Evolutionary conservation across 2,113 vertebrate species (phyloP).

Genomic region (Cervus canadensis): DNA sequence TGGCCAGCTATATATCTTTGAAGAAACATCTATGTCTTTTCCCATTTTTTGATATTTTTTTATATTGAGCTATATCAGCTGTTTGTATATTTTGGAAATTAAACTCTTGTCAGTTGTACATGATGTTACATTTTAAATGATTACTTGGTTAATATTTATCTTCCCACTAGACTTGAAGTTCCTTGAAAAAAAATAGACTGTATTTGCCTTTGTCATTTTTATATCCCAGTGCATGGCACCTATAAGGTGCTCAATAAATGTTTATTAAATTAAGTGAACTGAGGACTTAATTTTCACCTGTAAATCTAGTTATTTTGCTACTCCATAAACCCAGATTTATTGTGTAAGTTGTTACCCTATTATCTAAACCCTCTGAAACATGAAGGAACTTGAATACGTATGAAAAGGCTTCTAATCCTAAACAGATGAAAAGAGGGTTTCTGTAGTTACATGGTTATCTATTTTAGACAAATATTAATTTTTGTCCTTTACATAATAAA

Average conservation of each 20-base stretch:
- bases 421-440: neutral
- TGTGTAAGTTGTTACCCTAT: neutral
- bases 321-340: neutral
- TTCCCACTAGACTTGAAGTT: neutral
- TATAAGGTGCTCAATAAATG: neutral
- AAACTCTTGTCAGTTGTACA: neutral
- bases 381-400: neutral
- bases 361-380: neutral
- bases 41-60: neutral
- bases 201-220: neutral
- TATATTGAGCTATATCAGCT: neutral
- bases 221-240: neutral
- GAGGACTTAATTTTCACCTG: neutral
- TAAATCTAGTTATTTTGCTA: neutral
- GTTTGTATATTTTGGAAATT: neutral
- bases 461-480: neutral
- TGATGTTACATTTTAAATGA: neutral
- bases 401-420: neutral
- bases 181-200: neutral
- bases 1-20: neutral
- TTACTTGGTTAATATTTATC: neutral
- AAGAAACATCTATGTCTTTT: neutral
- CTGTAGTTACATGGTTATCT: neutral
- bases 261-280: neutral
- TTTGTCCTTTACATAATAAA: neutral